phyloP scores from a whole-genome alignment of 1,140 invertebrate genomes.

The Psilanteris sp. region DNA sequence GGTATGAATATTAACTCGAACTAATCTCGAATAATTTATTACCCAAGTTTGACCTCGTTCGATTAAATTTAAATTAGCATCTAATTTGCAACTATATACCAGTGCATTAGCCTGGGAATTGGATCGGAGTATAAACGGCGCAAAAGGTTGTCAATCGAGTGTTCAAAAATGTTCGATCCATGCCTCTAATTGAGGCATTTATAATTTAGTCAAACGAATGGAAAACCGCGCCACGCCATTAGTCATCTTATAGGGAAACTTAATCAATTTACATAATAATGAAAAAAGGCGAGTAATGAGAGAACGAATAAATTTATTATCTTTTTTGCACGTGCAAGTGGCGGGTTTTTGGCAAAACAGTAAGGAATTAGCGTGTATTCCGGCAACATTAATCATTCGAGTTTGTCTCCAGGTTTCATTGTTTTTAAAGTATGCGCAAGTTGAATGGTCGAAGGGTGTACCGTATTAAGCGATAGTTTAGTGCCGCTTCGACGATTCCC shows the following conservation, averaged over 20 bases:
- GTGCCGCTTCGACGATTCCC: constrained; percentile 56
- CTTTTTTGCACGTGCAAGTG: constrained; percentile 39
- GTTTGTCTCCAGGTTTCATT: constrained; percentile 49
- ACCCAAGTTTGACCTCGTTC: constrained; percentile 31
- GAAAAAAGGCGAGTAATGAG: constrained; percentile 43
- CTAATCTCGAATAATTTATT: constrained; percentile 36
- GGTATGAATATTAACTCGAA: constrained; percentile 41
- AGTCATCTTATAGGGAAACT: constrained; percentile 37
- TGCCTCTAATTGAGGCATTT: constrained; percentile 32
- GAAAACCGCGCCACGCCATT: constrained; percentile 5
- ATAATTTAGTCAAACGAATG: constrained; percentile 8
- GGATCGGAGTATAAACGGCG: neutral
- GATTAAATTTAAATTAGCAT: constrained; percentile 49
- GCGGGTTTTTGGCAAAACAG: constrained; percentile 22
- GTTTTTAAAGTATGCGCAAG: constrained; percentile 58
- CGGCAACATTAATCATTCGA: constrained; percentile 55
- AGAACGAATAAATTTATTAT: constrained; percentile 50
- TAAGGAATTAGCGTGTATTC: constrained; percentile 50
- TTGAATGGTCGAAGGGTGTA: constrained; percentile 48
- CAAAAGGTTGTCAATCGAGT: constrained; percentile 14
- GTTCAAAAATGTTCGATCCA: neutral
- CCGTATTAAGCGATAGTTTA: constrained; percentile 62
- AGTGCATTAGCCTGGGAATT: constrained; percentile 15
- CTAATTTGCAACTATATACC: constrained; percentile 40
- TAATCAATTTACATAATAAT: constrained; percentile 54